Conservation (phyloP, 1,140 invertebrate species). For the Caenorhabditis inopinata region DNA sequence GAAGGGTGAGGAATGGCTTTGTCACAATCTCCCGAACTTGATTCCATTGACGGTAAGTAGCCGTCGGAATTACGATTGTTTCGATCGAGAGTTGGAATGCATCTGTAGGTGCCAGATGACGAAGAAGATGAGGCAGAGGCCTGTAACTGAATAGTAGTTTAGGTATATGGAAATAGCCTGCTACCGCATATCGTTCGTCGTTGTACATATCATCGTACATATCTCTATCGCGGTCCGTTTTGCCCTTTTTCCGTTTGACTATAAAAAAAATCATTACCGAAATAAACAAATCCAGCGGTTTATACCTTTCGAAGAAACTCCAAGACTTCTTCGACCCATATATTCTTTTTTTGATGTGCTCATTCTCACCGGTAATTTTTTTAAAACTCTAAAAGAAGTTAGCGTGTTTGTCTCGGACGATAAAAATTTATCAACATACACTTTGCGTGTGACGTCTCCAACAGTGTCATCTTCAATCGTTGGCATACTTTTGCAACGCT, state of each 20-base stretch:
- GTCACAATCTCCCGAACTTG: background rate
- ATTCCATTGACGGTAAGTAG: background rate
- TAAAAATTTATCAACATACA: background rate
- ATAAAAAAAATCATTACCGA: background rate
- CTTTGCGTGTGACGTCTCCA: background rate
- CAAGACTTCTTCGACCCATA: slow-evolving; percentile 1
- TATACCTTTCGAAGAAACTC: background rate
- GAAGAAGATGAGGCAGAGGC: background rate
- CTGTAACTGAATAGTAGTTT: background rate
- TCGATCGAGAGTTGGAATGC: background rate
- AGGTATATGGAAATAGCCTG: background rate
- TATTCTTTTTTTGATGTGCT: slow-evolving; percentile 2
- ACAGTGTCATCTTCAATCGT: slow-evolving; percentile 25
- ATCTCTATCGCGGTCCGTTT: background rate
- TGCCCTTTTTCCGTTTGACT: slow-evolving; percentile 9
- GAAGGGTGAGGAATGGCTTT: background rate
- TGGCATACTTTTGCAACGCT: slow-evolving; percentile 3
- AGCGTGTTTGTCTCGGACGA: too few species aligned
- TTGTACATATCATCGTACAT: slow-evolving; percentile 12
- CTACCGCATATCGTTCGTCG: background rate
- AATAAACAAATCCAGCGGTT: background rate
- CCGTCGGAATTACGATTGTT: background rate
- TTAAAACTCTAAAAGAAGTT: background rate
- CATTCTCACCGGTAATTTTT: background rate
- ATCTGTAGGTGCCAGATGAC: background rate